phyloP scores from a whole-genome alignment of 1,140 invertebrate genomes.

The Cherax destructor region DNA sequence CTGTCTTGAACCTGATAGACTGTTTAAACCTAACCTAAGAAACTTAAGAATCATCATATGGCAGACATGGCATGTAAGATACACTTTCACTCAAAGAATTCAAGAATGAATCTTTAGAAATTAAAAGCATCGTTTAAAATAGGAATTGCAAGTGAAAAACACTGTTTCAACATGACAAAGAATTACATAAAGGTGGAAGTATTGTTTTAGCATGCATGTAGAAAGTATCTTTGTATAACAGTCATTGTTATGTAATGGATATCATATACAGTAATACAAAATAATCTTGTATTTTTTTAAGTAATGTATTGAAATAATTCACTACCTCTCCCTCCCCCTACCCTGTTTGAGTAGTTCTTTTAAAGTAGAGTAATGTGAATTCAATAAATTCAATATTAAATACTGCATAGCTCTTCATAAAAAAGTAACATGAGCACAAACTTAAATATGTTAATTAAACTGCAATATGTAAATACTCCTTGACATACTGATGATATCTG shows the following conservation, averaged over 20 bases:
- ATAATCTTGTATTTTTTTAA: neutral
- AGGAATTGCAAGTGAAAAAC: neutral
- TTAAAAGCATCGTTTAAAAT: neutral
- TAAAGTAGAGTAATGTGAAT: neutral
- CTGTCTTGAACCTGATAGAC: too few species aligned
- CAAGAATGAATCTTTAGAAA: neutral
- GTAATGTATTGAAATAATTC: neutral
- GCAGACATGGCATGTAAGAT: neutral
- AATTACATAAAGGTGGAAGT: neutral
- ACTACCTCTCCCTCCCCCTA: neutral
- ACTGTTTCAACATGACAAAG: neutral
- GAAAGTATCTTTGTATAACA: neutral
- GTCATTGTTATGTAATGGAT: neutral
- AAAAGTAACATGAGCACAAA: constrained; percentile 20
- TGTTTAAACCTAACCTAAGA: too few species aligned
- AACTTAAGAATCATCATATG: neutral
- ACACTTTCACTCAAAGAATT: neutral
- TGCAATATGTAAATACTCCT: constrained; percentile 29
- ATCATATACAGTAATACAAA: neutral
- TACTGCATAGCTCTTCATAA: constrained; percentile 11
- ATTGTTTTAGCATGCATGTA: neutral
- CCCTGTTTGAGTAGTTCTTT: constrained; percentile 14
- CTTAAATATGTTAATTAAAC: constrained; percentile 22
- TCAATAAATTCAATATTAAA: neutral
- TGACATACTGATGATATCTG: constrained; percentile 53